Base-by-base conservation (phyloP, 2,113 vertebrate species). In the Neolamprologus caudopunctatus region DNA sequence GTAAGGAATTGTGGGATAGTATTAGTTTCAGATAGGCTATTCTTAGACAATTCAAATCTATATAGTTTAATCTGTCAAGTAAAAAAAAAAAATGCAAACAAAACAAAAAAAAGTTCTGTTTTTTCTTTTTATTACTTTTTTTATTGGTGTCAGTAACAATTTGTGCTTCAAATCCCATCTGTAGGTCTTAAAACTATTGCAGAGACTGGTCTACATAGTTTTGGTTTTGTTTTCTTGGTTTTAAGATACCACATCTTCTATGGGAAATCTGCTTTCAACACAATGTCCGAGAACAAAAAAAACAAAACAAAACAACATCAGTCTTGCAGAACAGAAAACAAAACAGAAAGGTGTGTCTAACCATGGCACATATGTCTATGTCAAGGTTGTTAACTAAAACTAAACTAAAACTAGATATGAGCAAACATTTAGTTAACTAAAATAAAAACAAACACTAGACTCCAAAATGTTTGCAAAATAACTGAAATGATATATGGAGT, bases 301-400 rank as follows among this genome's bases (percentile, higher is more conserved):
- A 26, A 7, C 4, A 21, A 54, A 54, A 54, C 9, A 53, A 53
- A 21, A 4, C n/a, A 54, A 55, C n/a, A 54, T 54, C 53, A 54
- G 10, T 54, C n/a, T 0, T 54, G 11, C 58, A 35, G 31, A 35
- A 35, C 31, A 19, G 17, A 63, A 7, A 19, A 35, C 31, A 61
- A 61, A 19, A 33, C 0, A 33, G 57, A 17, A 6, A 61, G 57
- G 28, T 61, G 28, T 10, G 16, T 1, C 24, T 63, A n/a, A 19
- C 10, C 16, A 63, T 35, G n/a, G 0, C 17, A 63, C 17, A 33
- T 33, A 33, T 0, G 5, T 35, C 16, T 63, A 35, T 35, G 28
- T 35, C 24, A 57, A 28, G 7, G 54, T 57, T 14, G 54, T 57
- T 57, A 28, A 57, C 24, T 14, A 55, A 55, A 26, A 55, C 1